Percentiles rank a stretch among this genome's conserved stretches.
phyloP scores from a whole-genome alignment of 2,797 vertebrate species.

The Artibeus jamaicensis region DNA sequence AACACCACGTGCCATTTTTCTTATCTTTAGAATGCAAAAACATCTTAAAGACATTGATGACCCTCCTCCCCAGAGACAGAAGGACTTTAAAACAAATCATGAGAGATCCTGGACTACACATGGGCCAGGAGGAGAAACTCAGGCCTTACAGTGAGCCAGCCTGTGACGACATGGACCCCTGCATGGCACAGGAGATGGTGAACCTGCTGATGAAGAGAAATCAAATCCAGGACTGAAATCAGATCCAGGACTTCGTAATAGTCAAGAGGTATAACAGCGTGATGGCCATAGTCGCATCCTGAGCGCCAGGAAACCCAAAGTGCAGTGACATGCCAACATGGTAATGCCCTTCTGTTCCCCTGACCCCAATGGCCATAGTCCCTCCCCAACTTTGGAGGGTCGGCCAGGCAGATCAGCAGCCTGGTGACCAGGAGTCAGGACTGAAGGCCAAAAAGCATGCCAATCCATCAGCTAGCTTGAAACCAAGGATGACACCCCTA shows the following conservation, averaged over 20 bases:
- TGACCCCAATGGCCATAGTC: background rate
- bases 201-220: background rate
- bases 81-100: background rate
- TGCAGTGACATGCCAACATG: rapidly evolving
- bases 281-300: background rate
- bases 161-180: background rate
- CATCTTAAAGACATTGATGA: background rate
- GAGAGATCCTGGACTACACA: background rate
- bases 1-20: background rate
- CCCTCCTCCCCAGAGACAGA: background rate
- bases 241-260: background rate
- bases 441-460: background rate
- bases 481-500: background rate
- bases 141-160: background rate
- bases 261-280: background rate
- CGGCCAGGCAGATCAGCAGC: background rate
- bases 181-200: background rate
- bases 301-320: background rate
- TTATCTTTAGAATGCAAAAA: background rate
- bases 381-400: background rate
- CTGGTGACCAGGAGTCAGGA: background rate
- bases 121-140: background rate
- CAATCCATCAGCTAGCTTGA: background rate
- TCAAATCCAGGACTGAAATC: too few species aligned
- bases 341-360: background rate